Evolutionary conservation across 1,140 invertebrate genomes (phyloP), one percentile per base, ranked within the genome.

Genomic region (Mya arenaria): DNA sequence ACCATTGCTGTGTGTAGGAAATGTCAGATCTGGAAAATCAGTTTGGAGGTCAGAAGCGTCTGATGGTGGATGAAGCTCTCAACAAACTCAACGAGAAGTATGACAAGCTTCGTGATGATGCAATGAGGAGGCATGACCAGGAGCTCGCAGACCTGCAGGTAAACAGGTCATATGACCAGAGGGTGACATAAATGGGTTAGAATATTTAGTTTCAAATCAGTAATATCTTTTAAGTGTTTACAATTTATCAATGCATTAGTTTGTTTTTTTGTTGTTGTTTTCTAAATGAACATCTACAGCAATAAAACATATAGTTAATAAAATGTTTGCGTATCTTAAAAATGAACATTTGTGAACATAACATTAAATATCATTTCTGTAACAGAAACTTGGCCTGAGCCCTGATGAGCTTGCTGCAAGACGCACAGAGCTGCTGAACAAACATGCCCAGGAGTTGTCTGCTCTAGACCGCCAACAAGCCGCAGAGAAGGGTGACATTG

Each of bases 61-160:
- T 91, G 37, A 88, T 90, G 88, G 86, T 92, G 36, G 90, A 91
- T 85, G 88, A 90, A 28, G 90, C 90, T 15, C 60, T 90, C 0
- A 87, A 77, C 81, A 88, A 89, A 66, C 85, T 92, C 1, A 83
- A 87, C 41, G 86, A 88, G 5, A 91, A 91, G 48, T 90, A 91
- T 60, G 89, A 91, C 55, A 88, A 87, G 65, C 52, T 82, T 28
- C 56, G 87, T 15, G 86, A 88, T 32, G 81, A 88, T 6, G 74
- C 91, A 79, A 36, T 68, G 32, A 86, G 85, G 52, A 79, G 83
- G 69, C 91, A 92, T 58, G 87, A 90, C 48, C 78, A 87, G 23
- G 89, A 92, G 73, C 79, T 92, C 15, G 83, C 73, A 63, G 88
- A 81, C 25, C 77, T 92, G 36, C 69, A 89, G 85, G 91, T 91